Evolutionary conservation across 2,888 invertebrate species (phyloP).

Genomic region (Hylaea fasciaria): DNA sequence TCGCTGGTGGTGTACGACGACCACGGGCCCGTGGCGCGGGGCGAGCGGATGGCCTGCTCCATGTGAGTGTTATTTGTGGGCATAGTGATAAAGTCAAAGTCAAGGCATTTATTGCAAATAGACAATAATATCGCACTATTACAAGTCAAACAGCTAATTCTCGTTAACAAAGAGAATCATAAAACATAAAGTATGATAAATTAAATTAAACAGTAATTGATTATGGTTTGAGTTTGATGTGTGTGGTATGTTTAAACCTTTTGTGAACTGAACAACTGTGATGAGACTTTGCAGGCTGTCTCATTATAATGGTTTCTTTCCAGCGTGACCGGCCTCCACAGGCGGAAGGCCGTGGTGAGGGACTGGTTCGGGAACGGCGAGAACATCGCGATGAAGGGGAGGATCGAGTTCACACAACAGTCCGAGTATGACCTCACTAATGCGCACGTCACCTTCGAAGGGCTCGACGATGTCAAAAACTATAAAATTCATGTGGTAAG

Average conservation of each 20-base stretch:
- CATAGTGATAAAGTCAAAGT: too few species aligned
- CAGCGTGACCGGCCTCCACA: slow-evolving; percentile 90
- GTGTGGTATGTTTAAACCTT: too few species aligned
- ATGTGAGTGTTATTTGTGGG: too few species aligned
- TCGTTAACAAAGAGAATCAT: too few species aligned
- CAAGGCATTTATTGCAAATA: too few species aligned
- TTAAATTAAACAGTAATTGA: too few species aligned
- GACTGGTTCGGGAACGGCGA: slow-evolving; percentile 95
- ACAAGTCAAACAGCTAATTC: too few species aligned
- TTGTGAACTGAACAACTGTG: too few species aligned
- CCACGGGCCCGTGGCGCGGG: slow-evolving; percentile 93
- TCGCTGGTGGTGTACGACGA: slow-evolving; percentile 95
- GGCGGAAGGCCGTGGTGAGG: slow-evolving; percentile 92
- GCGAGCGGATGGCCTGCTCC: slow-evolving; percentile 95
- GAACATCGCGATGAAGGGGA: slow-evolving; percentile 87
- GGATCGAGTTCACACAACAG: slow-evolving; percentile 93
- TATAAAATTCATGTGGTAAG: slow-evolving; percentile 94
- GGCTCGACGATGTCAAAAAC: slow-evolving; percentile 87
- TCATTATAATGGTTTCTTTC: slow-evolving; percentile 26
- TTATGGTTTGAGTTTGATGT: too few species aligned
- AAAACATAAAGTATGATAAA: too few species aligned
- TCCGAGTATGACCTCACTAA: slow-evolving; percentile 93
- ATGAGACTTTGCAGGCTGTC: neutral
- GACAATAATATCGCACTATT: too few species aligned
- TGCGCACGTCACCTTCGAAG: slow-evolving; percentile 90